Conservation (phyloP, 2,888 invertebrate genomes). For the Acrobasis repandana region DNA sequence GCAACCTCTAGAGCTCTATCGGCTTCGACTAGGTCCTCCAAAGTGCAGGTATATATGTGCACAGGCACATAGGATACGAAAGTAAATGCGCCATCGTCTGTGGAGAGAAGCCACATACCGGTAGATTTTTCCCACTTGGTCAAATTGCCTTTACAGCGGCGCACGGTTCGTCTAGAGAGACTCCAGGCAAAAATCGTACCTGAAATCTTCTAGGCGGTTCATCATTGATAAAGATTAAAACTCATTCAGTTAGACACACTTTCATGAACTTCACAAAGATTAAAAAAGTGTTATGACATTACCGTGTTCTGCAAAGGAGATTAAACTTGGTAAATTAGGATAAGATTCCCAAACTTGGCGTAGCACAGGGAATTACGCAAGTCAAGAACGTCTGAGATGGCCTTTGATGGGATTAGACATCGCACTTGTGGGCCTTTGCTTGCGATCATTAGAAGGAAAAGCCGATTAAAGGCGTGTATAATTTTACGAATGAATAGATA, state of each 20-base stretch:
- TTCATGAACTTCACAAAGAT: not conserved
- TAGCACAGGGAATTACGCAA: not conserved
- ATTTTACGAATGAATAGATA: not conserved
- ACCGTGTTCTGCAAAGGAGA: not conserved
- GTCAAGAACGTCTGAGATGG: not conserved
- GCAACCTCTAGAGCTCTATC: too few species aligned
- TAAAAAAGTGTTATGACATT: not conserved
- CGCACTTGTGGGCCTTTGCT: not conserved
- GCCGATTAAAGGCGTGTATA: not conserved
- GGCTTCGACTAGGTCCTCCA: too few species aligned
- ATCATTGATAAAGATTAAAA: not conserved
- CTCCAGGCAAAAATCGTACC: too few species aligned
- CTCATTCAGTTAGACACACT: not conserved
- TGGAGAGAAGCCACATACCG: too few species aligned
- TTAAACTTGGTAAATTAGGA: not conserved
- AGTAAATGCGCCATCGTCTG: too few species aligned
- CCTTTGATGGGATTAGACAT: conserved; percentile 1
- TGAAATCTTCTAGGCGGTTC: too few species aligned
- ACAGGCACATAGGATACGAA: too few species aligned
- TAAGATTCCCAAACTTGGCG: not conserved
- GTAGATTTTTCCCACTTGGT: too few species aligned
- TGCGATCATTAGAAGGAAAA: not conserved
- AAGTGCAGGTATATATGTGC: too few species aligned
- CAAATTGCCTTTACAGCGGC: too few species aligned
- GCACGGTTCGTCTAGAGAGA: too few species aligned